These are phyloP conservation scores for Girardinichthys multiradiatus DNA, from an alignment of 2,113 vertebrate species.

Conservation along the genomic window DNA sequence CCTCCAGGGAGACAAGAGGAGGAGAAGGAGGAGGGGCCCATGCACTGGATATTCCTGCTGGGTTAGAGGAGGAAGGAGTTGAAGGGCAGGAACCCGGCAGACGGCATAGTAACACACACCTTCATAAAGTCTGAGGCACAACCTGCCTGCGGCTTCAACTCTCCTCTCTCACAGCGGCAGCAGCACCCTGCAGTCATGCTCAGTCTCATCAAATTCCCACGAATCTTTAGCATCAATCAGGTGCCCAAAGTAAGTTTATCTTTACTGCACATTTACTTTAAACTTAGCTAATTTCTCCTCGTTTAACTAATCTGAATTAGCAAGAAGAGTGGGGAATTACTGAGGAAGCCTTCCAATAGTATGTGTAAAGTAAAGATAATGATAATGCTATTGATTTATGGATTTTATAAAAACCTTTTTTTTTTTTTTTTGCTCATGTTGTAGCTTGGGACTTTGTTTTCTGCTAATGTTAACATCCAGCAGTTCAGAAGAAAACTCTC, in stretches of 20 bases:
- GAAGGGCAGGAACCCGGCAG: constrained; percentile 46
- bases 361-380: too few species aligned
- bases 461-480: neutral
- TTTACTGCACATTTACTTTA: constrained; percentile 3
- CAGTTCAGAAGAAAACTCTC: neutral
- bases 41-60: constrained; percentile 57
- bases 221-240: constrained; percentile 86
- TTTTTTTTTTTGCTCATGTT: neutral
- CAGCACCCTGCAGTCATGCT: constrained; percentile 79
- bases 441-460: neutral
- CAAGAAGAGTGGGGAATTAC: neutral
- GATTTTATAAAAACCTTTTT: neutral
- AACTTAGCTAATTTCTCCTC: too few species aligned
- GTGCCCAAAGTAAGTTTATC: constrained; percentile 89
- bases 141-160: constrained; percentile 16
- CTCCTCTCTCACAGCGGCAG: constrained; percentile 11
- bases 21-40: constrained; percentile 37
- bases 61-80: constrained; percentile 43
- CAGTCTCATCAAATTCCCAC: constrained; percentile 83
- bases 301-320: neutral
- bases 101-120: constrained; percentile 59
- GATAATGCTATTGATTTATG: too few species aligned
- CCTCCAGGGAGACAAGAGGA: constrained; percentile 22
- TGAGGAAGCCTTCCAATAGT: neutral
- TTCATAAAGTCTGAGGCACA: constrained; percentile 43